phyloP scores from a whole-genome alignment of 2,797 vertebrate species.

The Orientallactaga sibirica region DNA sequence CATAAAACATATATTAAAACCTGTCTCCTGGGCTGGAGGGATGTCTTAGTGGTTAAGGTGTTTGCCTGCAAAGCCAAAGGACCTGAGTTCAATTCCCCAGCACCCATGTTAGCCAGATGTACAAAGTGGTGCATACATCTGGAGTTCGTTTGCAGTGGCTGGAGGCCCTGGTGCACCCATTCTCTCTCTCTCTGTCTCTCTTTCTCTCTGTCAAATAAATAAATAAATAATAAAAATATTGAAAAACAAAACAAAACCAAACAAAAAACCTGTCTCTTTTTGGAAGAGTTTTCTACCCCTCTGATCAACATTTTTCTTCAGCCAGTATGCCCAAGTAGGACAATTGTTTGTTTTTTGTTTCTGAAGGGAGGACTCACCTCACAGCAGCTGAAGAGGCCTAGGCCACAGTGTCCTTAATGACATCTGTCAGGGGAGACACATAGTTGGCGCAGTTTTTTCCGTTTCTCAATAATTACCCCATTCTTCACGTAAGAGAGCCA shows the following conservation, averaged over 20 bases:
- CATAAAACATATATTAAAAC: neutral
- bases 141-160: too few species aligned
- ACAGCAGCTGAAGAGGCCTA: neutral
- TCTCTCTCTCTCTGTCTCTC: too few species aligned
- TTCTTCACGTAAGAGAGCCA: slow-evolving; percentile 42
- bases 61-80: too few species aligned
- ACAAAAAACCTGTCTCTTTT: slow-evolving; percentile 51
- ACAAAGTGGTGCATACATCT: too few species aligned
- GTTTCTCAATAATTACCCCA: slow-evolving; percentile 25
- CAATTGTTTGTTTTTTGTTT: slow-evolving; percentile 35
- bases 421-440: slow-evolving; percentile 46
- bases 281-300: neutral
- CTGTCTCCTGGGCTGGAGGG: slow-evolving; percentile 29
- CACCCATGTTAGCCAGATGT: too few species aligned
- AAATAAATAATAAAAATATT: too few species aligned
- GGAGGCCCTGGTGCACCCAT: too few species aligned
- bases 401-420: neutral
- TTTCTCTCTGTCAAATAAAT: too few species aligned
- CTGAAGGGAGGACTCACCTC: slow-evolving; percentile 20
- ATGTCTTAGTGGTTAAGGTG: too few species aligned
- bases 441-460: slow-evolving; percentile 30
- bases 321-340: slow-evolving; percentile 38
- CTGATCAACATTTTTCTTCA: slow-evolving; percentile 8
- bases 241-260: too few species aligned
- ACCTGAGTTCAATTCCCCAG: too few species aligned